Evolutionary conservation across 2,113 vertebrate genomes (phyloP).

Genomic region (Alligator sinensis): DNA sequence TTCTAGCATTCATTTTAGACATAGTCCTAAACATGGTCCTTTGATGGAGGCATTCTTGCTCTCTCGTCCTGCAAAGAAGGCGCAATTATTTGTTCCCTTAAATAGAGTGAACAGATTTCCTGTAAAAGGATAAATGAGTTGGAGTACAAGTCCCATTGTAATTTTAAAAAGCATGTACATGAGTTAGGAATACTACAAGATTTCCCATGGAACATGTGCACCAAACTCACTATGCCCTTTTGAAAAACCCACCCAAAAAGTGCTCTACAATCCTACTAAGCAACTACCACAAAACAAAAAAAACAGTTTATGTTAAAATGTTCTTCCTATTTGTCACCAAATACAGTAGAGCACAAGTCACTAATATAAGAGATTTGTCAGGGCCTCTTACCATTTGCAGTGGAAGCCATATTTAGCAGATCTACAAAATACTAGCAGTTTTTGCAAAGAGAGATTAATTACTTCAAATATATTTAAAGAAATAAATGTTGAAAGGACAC

Average conservation of each 20-base stretch:
- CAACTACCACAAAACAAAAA: not conserved
- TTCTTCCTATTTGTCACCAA: not conserved
- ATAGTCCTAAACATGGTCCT: not conserved
- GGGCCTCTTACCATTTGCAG: not conserved
- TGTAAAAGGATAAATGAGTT: not conserved
- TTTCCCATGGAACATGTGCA: not conserved
- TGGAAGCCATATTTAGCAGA: not conserved
- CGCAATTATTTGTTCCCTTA: not conserved
- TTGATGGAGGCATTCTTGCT: slow-evolving; percentile 26
- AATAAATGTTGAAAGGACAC: not conserved
- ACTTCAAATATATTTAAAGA: not conserved
- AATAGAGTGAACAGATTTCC: not conserved
- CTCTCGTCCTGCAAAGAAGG: slow-evolving; percentile 8
- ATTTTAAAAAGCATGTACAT: not conserved
- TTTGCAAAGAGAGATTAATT: not conserved
- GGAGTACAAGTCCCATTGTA: not conserved
- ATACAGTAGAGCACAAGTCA: not conserved
- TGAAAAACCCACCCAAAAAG: not conserved
- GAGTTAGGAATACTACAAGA: not conserved
- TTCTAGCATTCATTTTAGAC: not conserved
- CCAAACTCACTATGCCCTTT: not conserved
- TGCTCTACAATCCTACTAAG: too few species aligned
- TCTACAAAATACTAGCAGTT: not conserved
- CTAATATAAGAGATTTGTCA: not conserved
- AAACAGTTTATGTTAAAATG: not conserved